Conservation (phyloP, 2,797 vertebrate species). For the Artibeus jamaicensis region DNA sequence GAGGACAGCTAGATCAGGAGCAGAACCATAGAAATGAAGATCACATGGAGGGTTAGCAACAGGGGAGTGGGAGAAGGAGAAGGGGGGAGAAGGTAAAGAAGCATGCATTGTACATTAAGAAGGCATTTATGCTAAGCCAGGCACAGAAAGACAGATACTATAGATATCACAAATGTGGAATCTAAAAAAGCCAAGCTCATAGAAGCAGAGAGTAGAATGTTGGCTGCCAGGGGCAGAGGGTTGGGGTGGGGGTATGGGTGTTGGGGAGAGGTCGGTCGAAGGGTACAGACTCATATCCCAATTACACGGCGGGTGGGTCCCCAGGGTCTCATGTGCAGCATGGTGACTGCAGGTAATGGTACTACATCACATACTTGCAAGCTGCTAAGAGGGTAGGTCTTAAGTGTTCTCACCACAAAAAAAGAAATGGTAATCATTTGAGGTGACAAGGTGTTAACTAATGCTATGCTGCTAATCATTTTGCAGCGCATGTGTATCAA, state of each 20-base stretch:
- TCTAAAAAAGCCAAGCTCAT: background rate
- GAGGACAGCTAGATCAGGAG: too few relatives aligned
- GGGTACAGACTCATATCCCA: background rate
- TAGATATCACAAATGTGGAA: background rate
- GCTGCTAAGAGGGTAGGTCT: background rate
- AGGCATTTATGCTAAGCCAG: background rate
- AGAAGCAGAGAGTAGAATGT: background rate
- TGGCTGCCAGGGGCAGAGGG: background rate
- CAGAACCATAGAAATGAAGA: too few relatives aligned
- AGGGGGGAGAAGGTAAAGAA: too few relatives aligned
- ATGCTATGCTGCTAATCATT: background rate
- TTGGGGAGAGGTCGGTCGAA: background rate
- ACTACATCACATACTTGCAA: background rate
- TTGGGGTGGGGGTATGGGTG: too few relatives aligned
- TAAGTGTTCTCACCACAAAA: background rate
- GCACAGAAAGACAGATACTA: background rate
- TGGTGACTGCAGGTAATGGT: background rate
- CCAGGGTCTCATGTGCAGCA: background rate
- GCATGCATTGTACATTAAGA: background rate
- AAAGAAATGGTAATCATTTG: background rate
- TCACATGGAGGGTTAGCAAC: too few relatives aligned
- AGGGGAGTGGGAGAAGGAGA: too few relatives aligned
- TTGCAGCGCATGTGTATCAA: background rate
- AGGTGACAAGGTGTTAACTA: background rate
- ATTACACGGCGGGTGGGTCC: background rate